Conservation (phyloP, 1,140 invertebrate species). For the Ooceraea biroi region DNA sequence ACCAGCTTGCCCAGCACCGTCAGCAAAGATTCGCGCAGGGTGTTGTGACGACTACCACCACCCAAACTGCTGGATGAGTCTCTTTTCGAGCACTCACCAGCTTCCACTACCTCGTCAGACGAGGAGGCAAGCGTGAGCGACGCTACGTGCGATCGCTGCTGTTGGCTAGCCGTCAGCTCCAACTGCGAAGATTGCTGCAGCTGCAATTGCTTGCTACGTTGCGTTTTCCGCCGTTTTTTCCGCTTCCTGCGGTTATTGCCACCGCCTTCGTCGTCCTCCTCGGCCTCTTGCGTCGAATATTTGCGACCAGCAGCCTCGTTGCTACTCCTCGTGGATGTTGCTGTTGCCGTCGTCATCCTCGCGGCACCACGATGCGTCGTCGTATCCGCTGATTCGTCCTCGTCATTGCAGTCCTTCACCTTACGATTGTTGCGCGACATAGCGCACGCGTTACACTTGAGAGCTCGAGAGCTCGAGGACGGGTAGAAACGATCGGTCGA, state of each 20-base stretch:
- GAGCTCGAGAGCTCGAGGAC: slow-evolving; percentile 23
- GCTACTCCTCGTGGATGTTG: slow-evolving; percentile 14
- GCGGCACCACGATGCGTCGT: slow-evolving; percentile 57
- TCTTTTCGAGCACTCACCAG: slow-evolving; percentile 81
- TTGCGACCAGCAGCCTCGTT: slow-evolving; percentile 63
- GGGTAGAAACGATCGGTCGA: slow-evolving; percentile 68
- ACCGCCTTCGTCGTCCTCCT: slow-evolving; percentile 57
- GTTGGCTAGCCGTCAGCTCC: slow-evolving; percentile 32
- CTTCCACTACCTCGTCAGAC: slow-evolving; percentile 80
- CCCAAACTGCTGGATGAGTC: slow-evolving; percentile 83
- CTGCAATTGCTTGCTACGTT: slow-evolving; percentile 71
- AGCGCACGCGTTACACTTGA: slow-evolving; percentile 48
- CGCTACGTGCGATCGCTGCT: slow-evolving; percentile 61
- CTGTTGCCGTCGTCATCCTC: slow-evolving; percentile 70
- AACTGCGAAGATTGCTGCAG: slow-evolving; percentile 60
- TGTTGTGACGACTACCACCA: slow-evolving; percentile 82
- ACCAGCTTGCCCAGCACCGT: slow-evolving; percentile 90
- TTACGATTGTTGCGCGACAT: slow-evolving; percentile 56
- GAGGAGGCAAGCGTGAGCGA: slow-evolving; percentile 79
- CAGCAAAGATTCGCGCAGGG: slow-evolving; percentile 88
- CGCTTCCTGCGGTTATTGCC: slow-evolving; percentile 70
- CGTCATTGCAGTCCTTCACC: slow-evolving; percentile 77
- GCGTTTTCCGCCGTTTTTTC: slow-evolving; percentile 81
- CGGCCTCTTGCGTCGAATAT: slow-evolving; percentile 67
- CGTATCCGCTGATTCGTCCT: slow-evolving; percentile 49